Base-by-base conservation (phyloP, 2,797 vertebrate genomes). In the Cuniculus paca region DNA sequence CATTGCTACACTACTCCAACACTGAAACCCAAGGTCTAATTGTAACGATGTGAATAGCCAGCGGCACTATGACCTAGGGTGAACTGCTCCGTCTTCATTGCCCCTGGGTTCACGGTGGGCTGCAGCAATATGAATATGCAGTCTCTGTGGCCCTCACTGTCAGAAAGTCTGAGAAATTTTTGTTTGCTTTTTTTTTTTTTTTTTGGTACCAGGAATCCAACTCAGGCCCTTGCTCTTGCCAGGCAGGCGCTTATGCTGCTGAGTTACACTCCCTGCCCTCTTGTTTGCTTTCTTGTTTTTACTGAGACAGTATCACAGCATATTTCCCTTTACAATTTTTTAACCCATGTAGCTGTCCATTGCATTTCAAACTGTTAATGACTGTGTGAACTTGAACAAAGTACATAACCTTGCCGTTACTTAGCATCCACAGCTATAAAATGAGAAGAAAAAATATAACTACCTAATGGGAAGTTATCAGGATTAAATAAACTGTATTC, bases 401-500 rank as follows among this genome's bases (percentile, higher is more conserved):
- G 85, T 36, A 87, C 0, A 1, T 54, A 65, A 65, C 0, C 1
- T 36, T 12, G 6, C 31, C 6, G 6, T 72, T 36, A 34, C 13
- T 90, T 28, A 50, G n/a, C 75, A 90, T 95, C 6, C 13, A 26
- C 7, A 42, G 74, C 8, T 79, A 9, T 58, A 83, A 68, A 79
- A 45, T 60, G 12, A 39, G 4, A 80, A 28, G 75, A 65, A 79
- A 42, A 79, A 79, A 48, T 56, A 31, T 60, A 70, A 11, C 10
- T 50, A 70, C 7, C 2, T 61, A 65, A 88, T 2, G 1, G 14
- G 24, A 1, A 89, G 11, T 36, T 88, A 17, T 79, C 61, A 86
- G 31, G 11, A 77, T 56, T 74, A 89, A 92, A 82, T 82, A 61
- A 63, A 39, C 34, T 52, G 34, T 61, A 96, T 91, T 88, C 17